Evolutionary conservation across 1,140 invertebrate genomes (phyloP), one percentile per base, ranked within the genome.

Genomic region (Lutraria rhynchaena): DNA sequence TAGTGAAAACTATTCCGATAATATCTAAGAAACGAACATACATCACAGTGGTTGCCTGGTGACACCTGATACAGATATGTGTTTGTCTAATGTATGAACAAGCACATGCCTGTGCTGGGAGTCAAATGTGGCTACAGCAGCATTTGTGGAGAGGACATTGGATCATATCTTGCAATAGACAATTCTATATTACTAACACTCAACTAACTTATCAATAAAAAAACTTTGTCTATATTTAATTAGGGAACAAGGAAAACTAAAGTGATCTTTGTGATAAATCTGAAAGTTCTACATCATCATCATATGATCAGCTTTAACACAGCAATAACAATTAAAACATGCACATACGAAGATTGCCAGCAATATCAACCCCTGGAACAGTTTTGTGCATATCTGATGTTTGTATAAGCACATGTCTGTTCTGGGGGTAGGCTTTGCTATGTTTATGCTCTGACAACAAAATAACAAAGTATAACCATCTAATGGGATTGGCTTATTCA

Each of bases 381-480:
- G 15, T 65, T n/a, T n/a, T 65, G 41, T 65, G 61, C 33, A 11
- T 37, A 29, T 60, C 4, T 46, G 19, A n/a, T 53, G 5, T 24
- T 9, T 9, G 7, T 11, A 53, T 53, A 53, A 53, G 51, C 51
- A 53, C 70, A 74, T 74, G 49, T 1, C 35, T 74, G 51, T 74
- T 51, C 70, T 74, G 70, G 70, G 35, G 58, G 58, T 41, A n/a
- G n/a, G n/a, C n/a, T n/a, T n/a, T n/a, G n/a, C n/a, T 41, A 41
- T 41, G 15, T 41, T 41, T 7, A 41, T 7, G 37, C 37, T 41
- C n/a, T n/a, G n/a, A n/a, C n/a, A n/a, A n/a, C n/a, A n/a, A n/a
- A 35, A 53, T 29, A 44, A 11, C n/a, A 7, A 53, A 53, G 17
- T 53, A n/a, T 9, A 53, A 9, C 5, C 51, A 53, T 11, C 19